A percentile compares a stretch with the other conserved stretches of the same genome.
Evolutionary conservation across 2,113 vertebrate species (phyloP).

Genomic region (Pituophis catenifer): DNA sequence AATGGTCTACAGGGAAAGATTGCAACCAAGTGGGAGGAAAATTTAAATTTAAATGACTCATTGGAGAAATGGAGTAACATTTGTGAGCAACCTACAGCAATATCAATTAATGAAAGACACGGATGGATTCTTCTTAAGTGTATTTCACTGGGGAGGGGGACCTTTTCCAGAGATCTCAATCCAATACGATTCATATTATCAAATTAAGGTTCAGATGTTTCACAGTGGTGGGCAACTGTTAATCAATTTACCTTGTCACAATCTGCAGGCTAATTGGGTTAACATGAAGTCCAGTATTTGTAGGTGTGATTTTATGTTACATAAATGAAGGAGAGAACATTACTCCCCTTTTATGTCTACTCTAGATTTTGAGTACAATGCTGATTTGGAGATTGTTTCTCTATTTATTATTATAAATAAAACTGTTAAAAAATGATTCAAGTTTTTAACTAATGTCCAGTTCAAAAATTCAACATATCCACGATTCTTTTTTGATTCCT

Average conservation of each 20-base stretch:
- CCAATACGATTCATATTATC: not conserved
- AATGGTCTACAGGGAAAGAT: not conserved
- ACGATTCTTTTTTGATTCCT: not conserved
- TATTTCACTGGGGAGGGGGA: not conserved
- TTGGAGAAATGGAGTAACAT: constrained; percentile 27
- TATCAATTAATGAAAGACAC: constrained; percentile 18
- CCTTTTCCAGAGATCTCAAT: not conserved
- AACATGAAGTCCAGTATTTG: constrained; percentile 3
- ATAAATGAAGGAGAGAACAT: not conserved
- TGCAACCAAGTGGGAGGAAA: constrained; percentile 30
- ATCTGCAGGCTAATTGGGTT: not conserved
- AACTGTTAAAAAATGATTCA: not conserved
- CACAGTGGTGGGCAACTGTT: constrained; percentile 1
- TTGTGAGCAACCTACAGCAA: constrained; percentile 36
- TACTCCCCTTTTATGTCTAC: not conserved
- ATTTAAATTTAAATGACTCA: constrained; percentile 34
- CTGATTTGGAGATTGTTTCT: not conserved
- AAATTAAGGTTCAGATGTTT: constrained; percentile 11
- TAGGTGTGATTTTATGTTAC: not conserved
- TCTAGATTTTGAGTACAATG: not conserved
- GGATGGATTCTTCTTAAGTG: constrained; percentile 23
- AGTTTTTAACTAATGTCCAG: not conserved
- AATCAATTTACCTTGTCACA: constrained; percentile 6
- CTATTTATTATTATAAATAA: not conserved
- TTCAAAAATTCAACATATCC: not conserved